A percentile compares a stretch with the other conserved stretches of the same genome.
phyloP scores from a whole-genome alignment of 2,888 invertebrate genomes.

The Drosophila stalkeri region DNA sequence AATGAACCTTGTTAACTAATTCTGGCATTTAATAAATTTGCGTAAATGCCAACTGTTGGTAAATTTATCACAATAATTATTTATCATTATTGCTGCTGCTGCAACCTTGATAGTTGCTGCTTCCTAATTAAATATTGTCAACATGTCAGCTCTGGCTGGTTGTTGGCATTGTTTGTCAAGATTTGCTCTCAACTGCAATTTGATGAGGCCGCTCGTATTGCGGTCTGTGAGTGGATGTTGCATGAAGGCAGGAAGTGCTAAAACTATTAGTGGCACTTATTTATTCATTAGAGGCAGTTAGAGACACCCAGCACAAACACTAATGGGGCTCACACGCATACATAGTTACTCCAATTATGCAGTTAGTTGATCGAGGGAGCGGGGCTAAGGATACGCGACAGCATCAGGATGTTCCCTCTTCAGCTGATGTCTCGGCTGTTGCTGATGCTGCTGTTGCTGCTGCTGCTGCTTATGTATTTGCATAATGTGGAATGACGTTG shows the following conservation, averaged over 20 bases:
- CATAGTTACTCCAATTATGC: slow-evolving; percentile 69
- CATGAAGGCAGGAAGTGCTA: slow-evolving; percentile 78
- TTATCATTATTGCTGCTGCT: slow-evolving; percentile 14
- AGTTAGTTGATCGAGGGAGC: slow-evolving; percentile 22
- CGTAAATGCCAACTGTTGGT: not conserved
- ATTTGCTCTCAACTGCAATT: slow-evolving; percentile 50
- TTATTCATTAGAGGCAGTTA: slow-evolving; percentile 83
- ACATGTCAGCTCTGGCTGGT: slow-evolving; percentile 34
- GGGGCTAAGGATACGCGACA: slow-evolving; percentile 17
- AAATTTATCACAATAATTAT: not conserved
- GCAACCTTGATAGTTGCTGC: slow-evolving; percentile 34
- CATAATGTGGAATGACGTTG: slow-evolving; percentile 63
- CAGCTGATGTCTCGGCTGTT: slow-evolving; percentile 13
- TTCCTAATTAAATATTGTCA: slow-evolving; percentile 80
- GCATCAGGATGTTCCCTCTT: slow-evolving; percentile 48
- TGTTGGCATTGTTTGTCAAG: slow-evolving; percentile 36
- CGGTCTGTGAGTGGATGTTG: slow-evolving; percentile 10
- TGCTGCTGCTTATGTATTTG: slow-evolving; percentile 54
- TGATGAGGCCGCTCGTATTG: slow-evolving; percentile 59
- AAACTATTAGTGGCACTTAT: slow-evolving; percentile 84
- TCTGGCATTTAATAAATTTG: not conserved
- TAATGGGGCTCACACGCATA: slow-evolving; percentile 44
- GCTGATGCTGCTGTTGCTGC: slow-evolving; percentile 27
- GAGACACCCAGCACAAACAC: slow-evolving; percentile 65
- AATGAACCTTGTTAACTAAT: not conserved